These are phyloP conservation scores for Montipora foliosa DNA, from an alignment of 64 coral and sea anemone genomes.

Conservation along the genomic window DNA sequence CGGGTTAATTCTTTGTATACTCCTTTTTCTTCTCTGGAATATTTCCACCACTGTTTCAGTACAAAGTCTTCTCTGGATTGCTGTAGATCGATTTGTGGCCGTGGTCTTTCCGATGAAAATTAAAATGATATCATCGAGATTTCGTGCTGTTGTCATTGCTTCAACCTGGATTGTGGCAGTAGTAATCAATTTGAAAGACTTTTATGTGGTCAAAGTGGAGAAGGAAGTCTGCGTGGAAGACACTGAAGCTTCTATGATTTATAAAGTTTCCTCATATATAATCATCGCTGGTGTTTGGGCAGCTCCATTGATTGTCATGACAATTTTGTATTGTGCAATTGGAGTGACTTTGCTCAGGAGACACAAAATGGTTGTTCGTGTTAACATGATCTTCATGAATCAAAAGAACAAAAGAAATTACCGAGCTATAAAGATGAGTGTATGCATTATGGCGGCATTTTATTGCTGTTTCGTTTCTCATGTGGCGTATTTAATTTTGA, in stretches of 20 bases:
- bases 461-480: background rate
- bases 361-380: background rate
- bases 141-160: background rate
- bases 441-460: background rate
- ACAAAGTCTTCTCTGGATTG: slow-evolving; percentile 34
- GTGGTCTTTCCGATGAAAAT: slow-evolving; percentile 37
- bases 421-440: background rate
- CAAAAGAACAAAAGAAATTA: background rate
- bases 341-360: background rate
- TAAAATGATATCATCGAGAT: background rate
- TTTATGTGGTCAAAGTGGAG: background rate
- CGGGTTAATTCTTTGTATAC: slow-evolving; percentile 31
- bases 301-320: background rate
- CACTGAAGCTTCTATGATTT: background rate
- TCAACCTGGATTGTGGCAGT: slow-evolving; percentile 21
- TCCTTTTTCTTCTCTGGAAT: slow-evolving; percentile 8
- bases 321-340: background rate
- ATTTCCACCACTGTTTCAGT: slow-evolving; percentile 1
- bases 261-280: background rate
- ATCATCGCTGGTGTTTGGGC: background rate
- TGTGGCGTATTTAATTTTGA: background rate
- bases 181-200: background rate
- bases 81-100: slow-evolving; percentile 41
- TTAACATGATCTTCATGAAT: background rate
- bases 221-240: background rate